phyloP scores from a whole-genome alignment of 2,113 vertebrate species.

The Cercocebus atys region DNA sequence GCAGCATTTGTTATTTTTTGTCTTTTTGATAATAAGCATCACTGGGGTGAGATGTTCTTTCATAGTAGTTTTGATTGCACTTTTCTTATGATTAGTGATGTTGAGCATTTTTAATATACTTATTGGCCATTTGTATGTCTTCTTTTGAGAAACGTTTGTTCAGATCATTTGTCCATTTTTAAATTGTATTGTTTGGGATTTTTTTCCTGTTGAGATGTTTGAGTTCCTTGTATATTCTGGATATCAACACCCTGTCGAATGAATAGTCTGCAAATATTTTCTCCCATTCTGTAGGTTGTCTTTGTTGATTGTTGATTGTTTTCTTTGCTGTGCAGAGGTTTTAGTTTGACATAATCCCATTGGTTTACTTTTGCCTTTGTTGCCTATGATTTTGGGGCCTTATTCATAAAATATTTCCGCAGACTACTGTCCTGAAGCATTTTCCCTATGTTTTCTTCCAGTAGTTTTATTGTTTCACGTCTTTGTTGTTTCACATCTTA shows the following conservation, averaged over 20 bases:
- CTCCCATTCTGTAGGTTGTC: background rate
- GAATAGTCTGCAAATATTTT: background rate
- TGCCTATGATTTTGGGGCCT: background rate
- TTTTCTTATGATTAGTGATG: background rate
- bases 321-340: background rate
- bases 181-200: background rate
- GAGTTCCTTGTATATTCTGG: background rate
- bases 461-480: background rate
- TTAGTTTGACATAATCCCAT: background rate
- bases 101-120: background rate
- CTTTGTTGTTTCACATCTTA: background rate
- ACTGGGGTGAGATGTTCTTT: background rate
- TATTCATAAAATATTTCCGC: background rate
- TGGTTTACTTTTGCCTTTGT: background rate
- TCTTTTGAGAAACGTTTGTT: background rate
- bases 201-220: background rate
- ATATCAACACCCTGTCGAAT: background rate
- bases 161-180: background rate
- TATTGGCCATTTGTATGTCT: background rate
- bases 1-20: background rate
- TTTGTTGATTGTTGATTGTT: background rate
- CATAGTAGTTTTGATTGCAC: background rate
- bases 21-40: background rate
- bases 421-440: background rate
- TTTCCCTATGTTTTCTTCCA: too few species aligned